These are phyloP conservation scores for Tenthredo scrophulariae DNA, from an alignment of 2,888 invertebrate genomes.

Conservation along the genomic window DNA sequence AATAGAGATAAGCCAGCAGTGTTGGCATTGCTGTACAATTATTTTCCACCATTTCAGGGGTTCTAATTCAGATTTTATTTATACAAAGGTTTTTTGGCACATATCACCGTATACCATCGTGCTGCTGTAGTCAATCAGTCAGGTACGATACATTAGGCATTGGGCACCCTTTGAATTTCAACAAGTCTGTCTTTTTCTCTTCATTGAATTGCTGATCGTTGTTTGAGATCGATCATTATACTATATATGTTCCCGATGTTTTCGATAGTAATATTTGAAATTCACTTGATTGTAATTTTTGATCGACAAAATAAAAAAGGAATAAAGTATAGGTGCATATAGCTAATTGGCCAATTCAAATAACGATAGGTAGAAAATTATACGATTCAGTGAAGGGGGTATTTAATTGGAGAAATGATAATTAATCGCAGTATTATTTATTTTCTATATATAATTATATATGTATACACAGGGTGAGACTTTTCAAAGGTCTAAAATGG, in stretches of 20 bases:
- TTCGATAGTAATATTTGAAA: too few species aligned
- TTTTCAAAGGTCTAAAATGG: too few species aligned
- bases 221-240: too few species aligned
- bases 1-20: constrained; percentile 27
- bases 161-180: background rate
- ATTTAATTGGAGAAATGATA: background rate
- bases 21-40: constrained; percentile 31
- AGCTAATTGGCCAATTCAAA: background rate
- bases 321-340: too few species aligned
- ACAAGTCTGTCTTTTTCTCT: too few species aligned
- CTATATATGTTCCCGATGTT: too few species aligned
- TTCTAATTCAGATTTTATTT: background rate
- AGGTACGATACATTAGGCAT: too few species aligned
- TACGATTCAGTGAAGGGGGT: background rate
- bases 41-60: background rate
- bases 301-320: background rate
- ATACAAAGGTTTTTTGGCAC: background rate
- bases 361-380: background rate
- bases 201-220: too few species aligned
- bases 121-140: background rate
- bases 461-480: background rate
- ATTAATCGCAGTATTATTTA: background rate
- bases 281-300: too few species aligned
- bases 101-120: background rate
- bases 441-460: background rate